Conservation (phyloP, 2,888 invertebrate genomes). For the Zaprionus obscuricornis region DNA sequence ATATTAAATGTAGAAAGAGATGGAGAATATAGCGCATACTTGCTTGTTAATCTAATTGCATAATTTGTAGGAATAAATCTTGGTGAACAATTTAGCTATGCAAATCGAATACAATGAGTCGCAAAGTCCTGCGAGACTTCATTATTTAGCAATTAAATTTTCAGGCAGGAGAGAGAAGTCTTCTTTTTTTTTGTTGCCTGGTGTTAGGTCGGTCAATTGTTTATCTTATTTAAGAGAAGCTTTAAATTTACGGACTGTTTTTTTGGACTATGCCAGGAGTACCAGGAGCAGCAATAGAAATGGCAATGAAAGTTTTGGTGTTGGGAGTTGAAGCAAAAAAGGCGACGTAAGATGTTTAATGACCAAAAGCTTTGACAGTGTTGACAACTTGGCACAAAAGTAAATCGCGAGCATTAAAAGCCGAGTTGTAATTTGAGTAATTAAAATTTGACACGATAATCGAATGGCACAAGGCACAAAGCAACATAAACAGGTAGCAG, state of each 20-base stretch:
- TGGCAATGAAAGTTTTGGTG: not conserved
- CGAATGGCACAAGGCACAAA: constrained; percentile 43
- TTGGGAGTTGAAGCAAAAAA: not conserved
- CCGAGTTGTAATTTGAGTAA: constrained; percentile 74
- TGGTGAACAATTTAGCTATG: too few relatives aligned
- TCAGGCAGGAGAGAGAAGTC: too few relatives aligned
- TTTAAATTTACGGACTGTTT: constrained; percentile 49
- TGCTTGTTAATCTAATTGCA: too few relatives aligned
- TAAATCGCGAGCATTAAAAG: constrained; percentile 69
- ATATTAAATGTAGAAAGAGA: too few relatives aligned
- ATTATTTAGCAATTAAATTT: constrained; percentile 28
- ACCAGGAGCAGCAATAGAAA: too few relatives aligned
- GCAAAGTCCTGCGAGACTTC: too few relatives aligned
- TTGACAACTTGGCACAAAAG: constrained; percentile 64
- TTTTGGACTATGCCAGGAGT: constrained; percentile 10
- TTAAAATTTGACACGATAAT: constrained; percentile 78
- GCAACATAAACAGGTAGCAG: constrained; percentile 7
- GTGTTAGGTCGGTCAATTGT: constrained; percentile 59
- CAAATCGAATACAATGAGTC: too few relatives aligned
- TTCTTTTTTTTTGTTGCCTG: too few relatives aligned
- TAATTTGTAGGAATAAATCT: too few relatives aligned
- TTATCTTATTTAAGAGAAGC: constrained; percentile 60
- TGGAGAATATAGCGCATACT: too few relatives aligned
- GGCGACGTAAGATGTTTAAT: constrained; percentile 60
- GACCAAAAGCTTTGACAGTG: constrained; percentile 65